Evolutionary conservation across 2,113 vertebrate species (phyloP).

Genomic region (Gasterosteus aculeatus): DNA sequence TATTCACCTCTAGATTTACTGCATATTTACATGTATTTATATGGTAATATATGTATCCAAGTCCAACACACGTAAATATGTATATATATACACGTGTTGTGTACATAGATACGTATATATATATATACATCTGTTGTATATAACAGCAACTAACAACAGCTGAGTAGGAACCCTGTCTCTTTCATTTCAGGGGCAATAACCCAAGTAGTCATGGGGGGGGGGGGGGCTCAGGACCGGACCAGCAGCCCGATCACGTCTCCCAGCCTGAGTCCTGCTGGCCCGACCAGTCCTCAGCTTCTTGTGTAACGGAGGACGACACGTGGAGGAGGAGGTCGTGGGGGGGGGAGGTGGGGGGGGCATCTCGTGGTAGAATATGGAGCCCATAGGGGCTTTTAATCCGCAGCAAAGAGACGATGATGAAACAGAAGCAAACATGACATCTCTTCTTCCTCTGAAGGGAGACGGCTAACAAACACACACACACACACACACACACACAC

Average conservation of each 20-base stretch:
- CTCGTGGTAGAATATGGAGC: constrained; percentile 1
- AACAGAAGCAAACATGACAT: constrained; percentile 24
- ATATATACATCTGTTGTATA: no score
- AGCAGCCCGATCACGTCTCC: not conserved
- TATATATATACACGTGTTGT: no score
- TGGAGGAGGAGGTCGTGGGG: not conserved
- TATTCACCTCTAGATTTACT: no score
- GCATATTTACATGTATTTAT: no score
- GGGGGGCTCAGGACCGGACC: not conserved
- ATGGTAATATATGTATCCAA: no score
- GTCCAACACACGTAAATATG: no score
- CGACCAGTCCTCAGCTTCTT: not conserved
- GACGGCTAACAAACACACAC: not conserved
- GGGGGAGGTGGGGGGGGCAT: not conserved
- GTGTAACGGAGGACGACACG: constrained; percentile 15
- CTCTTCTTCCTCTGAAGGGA: not conserved
- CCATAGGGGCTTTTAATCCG: constrained; percentile 31
- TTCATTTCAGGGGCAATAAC: no score
- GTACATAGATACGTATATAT: no score
- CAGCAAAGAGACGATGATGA: not conserved
- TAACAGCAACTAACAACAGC: no score
- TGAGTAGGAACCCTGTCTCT: no score
- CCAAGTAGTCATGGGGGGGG: no score
- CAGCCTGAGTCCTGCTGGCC: not conserved
- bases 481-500: not conserved